A percentile compares a stretch with the other conserved stretches of the same genome.
phyloP scores from a whole-genome alignment of 2,113 vertebrate species.

The Ornithorhynchus anatinus region DNA sequence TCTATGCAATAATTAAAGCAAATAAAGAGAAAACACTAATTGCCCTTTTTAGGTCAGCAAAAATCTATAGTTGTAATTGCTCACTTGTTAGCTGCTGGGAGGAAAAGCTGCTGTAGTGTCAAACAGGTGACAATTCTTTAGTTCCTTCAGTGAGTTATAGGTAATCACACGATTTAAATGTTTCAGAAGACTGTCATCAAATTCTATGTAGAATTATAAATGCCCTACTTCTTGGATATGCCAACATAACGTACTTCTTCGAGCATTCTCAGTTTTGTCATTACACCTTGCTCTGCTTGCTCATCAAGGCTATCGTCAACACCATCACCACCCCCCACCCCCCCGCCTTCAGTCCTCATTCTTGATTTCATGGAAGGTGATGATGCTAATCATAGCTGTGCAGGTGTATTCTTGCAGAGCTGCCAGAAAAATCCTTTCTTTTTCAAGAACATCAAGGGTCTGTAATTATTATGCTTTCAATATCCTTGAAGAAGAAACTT shows the following conservation, averaged over 20 bases:
- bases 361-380: slow-evolving; percentile 15
- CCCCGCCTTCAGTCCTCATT: not conserved
- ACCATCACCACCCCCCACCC: too few relatives aligned
- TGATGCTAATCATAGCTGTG: slow-evolving; percentile 9
- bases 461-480: slow-evolving; percentile 10
- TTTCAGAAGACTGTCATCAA: not conserved
- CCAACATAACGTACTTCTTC: not conserved
- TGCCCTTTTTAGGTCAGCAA: too few relatives aligned
- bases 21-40: too few relatives aligned
- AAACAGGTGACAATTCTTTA: not conserved
- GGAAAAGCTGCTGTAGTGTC: too few relatives aligned
- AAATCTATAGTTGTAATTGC: too few relatives aligned
- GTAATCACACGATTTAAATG: not conserved
- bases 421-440: slow-evolving; percentile 18
- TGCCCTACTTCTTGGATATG: not conserved
- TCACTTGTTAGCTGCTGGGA: too few relatives aligned
- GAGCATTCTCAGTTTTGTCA: not conserved
- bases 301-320: not conserved
- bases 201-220: not conserved
- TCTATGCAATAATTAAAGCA: too few relatives aligned
- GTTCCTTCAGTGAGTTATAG: not conserved
- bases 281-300: not conserved
- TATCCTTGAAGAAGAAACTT: slow-evolving; percentile 1
- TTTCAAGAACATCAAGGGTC: slow-evolving; percentile 5
- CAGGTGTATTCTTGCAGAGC: slow-evolving; percentile 3